Evolutionary conservation across 2,888 invertebrate species (phyloP), one percentile per base, ranked within the genome.

Genomic region (Brachyptera putata): DNA sequence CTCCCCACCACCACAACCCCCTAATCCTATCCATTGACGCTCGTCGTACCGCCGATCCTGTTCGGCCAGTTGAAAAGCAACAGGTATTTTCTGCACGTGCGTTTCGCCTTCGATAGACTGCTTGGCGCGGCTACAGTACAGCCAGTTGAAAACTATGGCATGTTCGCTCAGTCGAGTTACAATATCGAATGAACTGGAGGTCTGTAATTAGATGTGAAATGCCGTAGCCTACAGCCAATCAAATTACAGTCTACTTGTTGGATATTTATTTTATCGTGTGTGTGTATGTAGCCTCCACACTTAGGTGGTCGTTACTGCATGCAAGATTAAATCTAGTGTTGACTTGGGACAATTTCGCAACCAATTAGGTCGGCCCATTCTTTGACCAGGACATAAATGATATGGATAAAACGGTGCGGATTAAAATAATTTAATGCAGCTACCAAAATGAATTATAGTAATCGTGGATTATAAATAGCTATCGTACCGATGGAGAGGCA

Each of bases 311-410:
- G 53, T 1, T 11, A 22, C 9, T 25, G n/a, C 5, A 18, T 5
- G 18, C 18, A 18, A 13, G n/a, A 46, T 46, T 24, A 46, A 21
- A 46, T 11, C 43, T 3, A 11, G 2, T 21, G 3, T 36, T 34
- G 34, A 36, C 18, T 41, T n/a, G 22, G 41, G 24, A 50, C 41
- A 26, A 53, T 58, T 58, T 58, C 50, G 49, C 58, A 58, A 50
- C 50, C 49, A 49, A 49, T 58, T 49, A 57, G 55, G 66, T 41
- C 16, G 41, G 67, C 43, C 67, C 22, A 24, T 16, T 53, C 18
- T 57, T 57, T 46, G 4, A 41, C 21, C n/a, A 11, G 41, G 41
- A 14, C 41, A 41, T 9, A 21, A 41, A 2, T 14, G n/a, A n/a
- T n/a, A n/a, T n/a, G n/a, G n/a, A n/a, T n/a, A n/a, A n/a, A n/a